Percentiles rank a stretch among this genome's conserved stretches.
phyloP scores from a whole-genome alignment of 37 sponge, comb jelly and placozoan genomes.

The Halichondria panicea region DNA sequence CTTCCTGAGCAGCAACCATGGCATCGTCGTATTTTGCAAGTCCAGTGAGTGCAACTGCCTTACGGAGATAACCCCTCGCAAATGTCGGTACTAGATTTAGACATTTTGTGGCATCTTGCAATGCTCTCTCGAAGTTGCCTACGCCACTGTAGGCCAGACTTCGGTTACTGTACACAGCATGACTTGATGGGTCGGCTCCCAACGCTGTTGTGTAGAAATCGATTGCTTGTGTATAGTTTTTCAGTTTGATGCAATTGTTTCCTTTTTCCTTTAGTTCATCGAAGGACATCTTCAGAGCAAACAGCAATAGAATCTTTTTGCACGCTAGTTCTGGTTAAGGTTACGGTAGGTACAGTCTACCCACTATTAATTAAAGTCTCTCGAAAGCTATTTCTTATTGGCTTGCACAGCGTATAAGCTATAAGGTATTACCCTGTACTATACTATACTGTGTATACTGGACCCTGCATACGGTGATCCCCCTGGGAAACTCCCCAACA shows the following conservation, averaged over 20 bases:
- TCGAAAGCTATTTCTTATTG: no score
- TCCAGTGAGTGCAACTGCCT: constrained; percentile 17
- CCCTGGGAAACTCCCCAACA: no score
- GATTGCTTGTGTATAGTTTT: neutral
- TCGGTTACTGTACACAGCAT: constrained; percentile 48
- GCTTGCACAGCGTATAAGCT: no score
- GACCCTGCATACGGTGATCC: no score
- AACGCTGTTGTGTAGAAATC: constrained; percentile 14
- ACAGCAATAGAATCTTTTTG: no score
- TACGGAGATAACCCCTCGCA: constrained; percentile 33
- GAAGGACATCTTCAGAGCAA: no score
- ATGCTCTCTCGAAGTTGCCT: constrained; percentile 15
- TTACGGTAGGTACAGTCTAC: no score
- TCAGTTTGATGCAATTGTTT: constrained; percentile 6
- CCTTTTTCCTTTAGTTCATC: no score
- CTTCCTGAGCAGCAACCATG: constrained; percentile 30
- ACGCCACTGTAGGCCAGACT: constrained; percentile 29
- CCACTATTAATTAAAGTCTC: no score
- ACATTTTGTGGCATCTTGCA: constrained; percentile 36
- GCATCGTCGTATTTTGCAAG: constrained; percentile 4
- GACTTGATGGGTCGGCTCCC: constrained; percentile 3
- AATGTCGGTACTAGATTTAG: constrained; percentile 27
- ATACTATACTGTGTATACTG: no score
- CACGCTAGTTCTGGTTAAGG: no score
- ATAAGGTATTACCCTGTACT: no score